Percentiles rank a stretch among this genome's conserved stretches.
Conservation (phyloP, 2,113 vertebrate genomes). For the Gavia stellata region DNA sequence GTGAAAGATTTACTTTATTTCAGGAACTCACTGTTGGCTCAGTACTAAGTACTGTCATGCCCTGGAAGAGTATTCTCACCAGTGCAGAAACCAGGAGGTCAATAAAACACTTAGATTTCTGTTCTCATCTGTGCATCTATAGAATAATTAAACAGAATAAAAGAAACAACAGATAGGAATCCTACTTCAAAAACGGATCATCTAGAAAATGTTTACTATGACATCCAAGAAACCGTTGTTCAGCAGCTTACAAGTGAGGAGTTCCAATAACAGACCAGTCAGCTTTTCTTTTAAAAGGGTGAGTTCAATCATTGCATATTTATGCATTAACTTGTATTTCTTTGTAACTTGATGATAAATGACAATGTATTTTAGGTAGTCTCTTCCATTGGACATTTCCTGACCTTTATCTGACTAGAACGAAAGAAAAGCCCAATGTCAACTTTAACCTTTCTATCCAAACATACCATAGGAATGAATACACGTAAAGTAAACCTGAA, state of each 20-base stretch:
- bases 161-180: not conserved
- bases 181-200: not conserved
- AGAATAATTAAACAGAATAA: not conserved
- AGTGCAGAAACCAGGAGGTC: not conserved
- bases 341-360: not conserved
- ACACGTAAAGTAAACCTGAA: not conserved
- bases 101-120: not conserved
- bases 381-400: not conserved
- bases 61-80: not conserved
- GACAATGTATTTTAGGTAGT: not conserved
- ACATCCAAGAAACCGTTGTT: rapidly evolving
- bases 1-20: not conserved
- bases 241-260: not conserved
- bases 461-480: not conserved
- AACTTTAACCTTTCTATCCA: conserved; percentile 36
- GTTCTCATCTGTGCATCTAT: not conserved
- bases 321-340: not conserved
- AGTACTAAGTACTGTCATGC: not conserved
- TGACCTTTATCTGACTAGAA: conserved; percentile 17
- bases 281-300: not conserved
- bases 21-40: not conserved
- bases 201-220: not conserved
- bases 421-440: conserved; percentile 1
- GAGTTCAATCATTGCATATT: not conserved
- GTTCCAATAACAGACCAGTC: not conserved